Evolutionary conservation across 2,888 invertebrate species (phyloP).

Genomic region (Priocnemis perturbator): DNA sequence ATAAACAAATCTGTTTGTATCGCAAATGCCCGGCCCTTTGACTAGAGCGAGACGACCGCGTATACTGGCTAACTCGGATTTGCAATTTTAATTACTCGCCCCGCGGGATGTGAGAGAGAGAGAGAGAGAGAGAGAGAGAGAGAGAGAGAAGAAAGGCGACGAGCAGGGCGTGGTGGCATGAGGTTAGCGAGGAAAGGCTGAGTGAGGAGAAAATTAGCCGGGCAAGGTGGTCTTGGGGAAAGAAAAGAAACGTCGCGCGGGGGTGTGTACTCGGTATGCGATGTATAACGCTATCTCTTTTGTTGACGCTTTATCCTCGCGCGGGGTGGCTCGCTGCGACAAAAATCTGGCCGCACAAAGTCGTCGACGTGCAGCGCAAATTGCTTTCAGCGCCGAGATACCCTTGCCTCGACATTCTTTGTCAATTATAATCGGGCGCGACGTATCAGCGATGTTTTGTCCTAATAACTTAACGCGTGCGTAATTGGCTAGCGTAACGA

Average conservation of each 20-base stretch:
- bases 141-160: slow-evolving; percentile 17
- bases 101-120: slow-evolving; percentile 42
- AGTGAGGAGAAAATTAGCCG: slow-evolving; percentile 2
- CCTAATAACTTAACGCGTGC: no score
- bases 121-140: slow-evolving; percentile 24
- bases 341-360: no score
- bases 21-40: slow-evolving; percentile 67
- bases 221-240: slow-evolving; percentile 1
- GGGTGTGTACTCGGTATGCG: no score
- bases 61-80: slow-evolving; percentile 68
- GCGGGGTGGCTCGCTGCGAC: no score
- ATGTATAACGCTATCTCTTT: no score
- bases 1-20: slow-evolving; percentile 72
- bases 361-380: no score
- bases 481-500: no score
- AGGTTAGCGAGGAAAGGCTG: background rate
- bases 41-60: slow-evolving; percentile 56
- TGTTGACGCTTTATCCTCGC: no score
- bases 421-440: no score
- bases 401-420: no score
- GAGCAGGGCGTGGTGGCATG: slow-evolving; percentile 35
- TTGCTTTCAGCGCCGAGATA: no score
- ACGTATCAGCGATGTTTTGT: no score
- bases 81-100: slow-evolving; percentile 70
- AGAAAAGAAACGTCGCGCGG: background rate